phyloP scores from a whole-genome alignment of 2,113 vertebrate genomes.

The Pelobates fuscus region DNA sequence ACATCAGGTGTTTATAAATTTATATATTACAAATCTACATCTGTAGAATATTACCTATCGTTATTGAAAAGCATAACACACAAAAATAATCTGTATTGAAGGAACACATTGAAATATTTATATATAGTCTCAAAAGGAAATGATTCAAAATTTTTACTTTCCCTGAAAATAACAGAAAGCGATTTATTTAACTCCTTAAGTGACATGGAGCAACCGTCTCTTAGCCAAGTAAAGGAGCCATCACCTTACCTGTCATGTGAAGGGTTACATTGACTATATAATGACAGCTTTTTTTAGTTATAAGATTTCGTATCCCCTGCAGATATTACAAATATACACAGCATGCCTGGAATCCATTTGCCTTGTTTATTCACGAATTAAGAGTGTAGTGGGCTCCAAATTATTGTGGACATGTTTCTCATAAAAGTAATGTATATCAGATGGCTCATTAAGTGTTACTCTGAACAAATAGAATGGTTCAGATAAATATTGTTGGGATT shows the following conservation, averaged over 20 bases:
- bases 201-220: too few relatives aligned
- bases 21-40: too few relatives aligned
- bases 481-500: background rate
- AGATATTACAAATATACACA: background rate
- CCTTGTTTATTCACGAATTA: conserved; percentile 4
- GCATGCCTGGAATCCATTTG: conserved; percentile 16
- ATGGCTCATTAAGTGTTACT: background rate
- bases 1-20: too few relatives aligned
- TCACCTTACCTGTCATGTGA: background rate
- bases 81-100: too few relatives aligned
- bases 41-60: too few relatives aligned
- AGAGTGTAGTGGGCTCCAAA: background rate
- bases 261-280: background rate
- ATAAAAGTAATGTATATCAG: conserved; percentile 5
- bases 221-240: too few relatives aligned
- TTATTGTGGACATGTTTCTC: background rate
- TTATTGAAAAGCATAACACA: too few relatives aligned
- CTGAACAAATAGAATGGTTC: background rate
- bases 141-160: too few relatives aligned
- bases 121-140: too few relatives aligned
- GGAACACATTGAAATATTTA: too few relatives aligned
- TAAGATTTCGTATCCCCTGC: background rate
- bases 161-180: too few relatives aligned
- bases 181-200: too few relatives aligned
- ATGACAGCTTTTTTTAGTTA: background rate